Conservation (phyloP, 1,140 invertebrate genomes). For the Hylaeus volcanicus region DNA sequence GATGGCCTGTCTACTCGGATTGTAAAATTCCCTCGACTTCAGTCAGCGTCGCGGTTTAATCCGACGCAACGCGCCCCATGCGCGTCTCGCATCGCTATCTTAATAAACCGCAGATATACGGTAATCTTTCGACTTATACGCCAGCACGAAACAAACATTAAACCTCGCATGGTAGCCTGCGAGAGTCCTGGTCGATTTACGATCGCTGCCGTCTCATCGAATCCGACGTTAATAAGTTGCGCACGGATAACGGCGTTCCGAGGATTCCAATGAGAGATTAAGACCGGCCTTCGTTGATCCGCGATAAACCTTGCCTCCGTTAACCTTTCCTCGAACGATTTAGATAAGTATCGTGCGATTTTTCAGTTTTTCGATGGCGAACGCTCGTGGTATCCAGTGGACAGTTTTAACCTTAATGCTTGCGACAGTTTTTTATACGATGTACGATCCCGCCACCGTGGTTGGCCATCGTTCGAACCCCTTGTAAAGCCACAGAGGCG, state of each 20-base stretch:
- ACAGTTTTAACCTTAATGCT: no score
- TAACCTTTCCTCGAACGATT: neutral
- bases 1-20: conserved; percentile 15
- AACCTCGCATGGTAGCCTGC: conserved; percentile 52
- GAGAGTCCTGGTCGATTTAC: conserved; percentile 65
- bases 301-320: neutral
- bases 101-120: conserved; percentile 70
- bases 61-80: neutral
- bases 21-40: conserved; percentile 27
- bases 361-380: no score
- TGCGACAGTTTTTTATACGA: no score
- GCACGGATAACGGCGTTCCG: conserved; percentile 30
- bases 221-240: conserved; percentile 40
- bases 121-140: conserved; percentile 66
- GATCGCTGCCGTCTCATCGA: conserved; percentile 64
- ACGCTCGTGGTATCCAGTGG: no score
- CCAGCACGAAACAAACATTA: conserved; percentile 66
- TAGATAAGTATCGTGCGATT: no score
- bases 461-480: no score
- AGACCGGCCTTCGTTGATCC: neutral
- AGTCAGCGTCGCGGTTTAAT: neutral
- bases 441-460: neutral
- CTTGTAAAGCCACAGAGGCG: neutral
- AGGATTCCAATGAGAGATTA: conserved; percentile 18
- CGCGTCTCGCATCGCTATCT: conserved; percentile 64